A percentile compares a stretch with the other conserved stretches of the same genome.
Evolutionary conservation across 2,797 vertebrate genomes (phyloP).

Genomic region (Pangasius sanitwongsei): DNA sequence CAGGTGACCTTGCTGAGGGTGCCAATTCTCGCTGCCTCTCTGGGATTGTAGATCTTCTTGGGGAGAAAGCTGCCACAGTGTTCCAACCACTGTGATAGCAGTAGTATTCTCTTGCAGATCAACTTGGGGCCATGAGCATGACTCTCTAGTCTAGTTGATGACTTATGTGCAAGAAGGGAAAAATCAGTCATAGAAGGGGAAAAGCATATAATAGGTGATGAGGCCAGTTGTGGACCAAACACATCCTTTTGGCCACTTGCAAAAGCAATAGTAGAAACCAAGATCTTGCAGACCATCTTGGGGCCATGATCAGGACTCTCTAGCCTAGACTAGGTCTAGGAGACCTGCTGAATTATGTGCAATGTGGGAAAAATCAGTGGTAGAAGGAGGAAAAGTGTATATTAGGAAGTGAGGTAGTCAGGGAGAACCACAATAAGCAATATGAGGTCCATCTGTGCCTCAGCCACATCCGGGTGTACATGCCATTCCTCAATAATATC

Average conservation of each 20-base stretch:
- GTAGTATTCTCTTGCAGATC: background rate
- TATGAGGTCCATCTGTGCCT: background rate
- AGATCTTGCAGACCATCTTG: background rate
- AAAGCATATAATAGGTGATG: background rate
- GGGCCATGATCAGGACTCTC: background rate
- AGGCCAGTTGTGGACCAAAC: background rate
- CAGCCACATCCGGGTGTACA: background rate
- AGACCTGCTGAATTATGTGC: background rate
- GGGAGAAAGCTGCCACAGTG: too few relatives aligned
- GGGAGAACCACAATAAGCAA: background rate
- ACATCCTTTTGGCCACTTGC: background rate
- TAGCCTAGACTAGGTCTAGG: background rate
- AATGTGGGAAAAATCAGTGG: background rate
- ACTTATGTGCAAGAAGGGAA: background rate
- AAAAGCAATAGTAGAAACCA: background rate
- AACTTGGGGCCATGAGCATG: background rate
- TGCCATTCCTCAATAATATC: background rate
- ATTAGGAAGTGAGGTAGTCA: background rate
- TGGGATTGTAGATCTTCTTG: background rate
- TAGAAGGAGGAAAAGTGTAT: background rate
- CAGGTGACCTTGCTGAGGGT: background rate
- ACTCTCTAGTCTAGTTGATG: background rate
- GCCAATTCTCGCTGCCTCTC: background rate
- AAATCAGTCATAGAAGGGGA: background rate
- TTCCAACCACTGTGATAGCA: background rate